Evolutionary conservation across 1,140 invertebrate genomes (phyloP).

Genomic region (Periplaneta americana): DNA sequence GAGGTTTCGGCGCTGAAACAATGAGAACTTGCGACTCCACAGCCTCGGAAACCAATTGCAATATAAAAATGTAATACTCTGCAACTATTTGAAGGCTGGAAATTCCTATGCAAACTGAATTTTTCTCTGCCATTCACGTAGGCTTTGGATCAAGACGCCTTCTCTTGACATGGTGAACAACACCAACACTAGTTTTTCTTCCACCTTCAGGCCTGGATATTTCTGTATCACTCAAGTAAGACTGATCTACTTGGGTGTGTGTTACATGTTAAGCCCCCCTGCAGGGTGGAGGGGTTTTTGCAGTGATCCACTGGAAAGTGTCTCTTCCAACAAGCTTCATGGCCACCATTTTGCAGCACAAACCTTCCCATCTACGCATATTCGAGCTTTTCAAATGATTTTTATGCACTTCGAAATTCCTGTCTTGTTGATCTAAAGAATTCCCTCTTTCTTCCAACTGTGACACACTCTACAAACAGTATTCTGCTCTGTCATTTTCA

Average conservation of each 20-base stretch:
- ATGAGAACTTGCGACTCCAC: neutral
- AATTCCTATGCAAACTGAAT: neutral
- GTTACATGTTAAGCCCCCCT: neutral
- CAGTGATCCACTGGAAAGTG: neutral
- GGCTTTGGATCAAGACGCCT: neutral
- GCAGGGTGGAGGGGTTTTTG: neutral
- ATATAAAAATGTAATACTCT: neutral
- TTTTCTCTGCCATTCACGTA: neutral
- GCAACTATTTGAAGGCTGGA: neutral
- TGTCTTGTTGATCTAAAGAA: neutral
- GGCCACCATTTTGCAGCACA: neutral
- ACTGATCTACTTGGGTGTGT: neutral
- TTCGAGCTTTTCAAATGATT: neutral
- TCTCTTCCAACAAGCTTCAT: conserved; percentile 1
- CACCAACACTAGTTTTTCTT: neutral
- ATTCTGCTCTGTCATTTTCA: neutral
- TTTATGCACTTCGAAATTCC: neutral
- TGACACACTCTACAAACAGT: neutral
- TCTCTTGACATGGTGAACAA: neutral
- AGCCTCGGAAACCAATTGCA: neutral
- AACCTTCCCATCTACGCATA: neutral
- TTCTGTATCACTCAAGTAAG: neutral
- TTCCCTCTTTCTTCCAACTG: neutral
- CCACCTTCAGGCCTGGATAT: neutral
- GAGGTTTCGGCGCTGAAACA: conserved; percentile 12